A percentile compares a stretch with the other conserved stretches of the same genome.
Evolutionary conservation across 2,888 invertebrate species (phyloP).

Genomic region (Hymenopus coronatus): DNA sequence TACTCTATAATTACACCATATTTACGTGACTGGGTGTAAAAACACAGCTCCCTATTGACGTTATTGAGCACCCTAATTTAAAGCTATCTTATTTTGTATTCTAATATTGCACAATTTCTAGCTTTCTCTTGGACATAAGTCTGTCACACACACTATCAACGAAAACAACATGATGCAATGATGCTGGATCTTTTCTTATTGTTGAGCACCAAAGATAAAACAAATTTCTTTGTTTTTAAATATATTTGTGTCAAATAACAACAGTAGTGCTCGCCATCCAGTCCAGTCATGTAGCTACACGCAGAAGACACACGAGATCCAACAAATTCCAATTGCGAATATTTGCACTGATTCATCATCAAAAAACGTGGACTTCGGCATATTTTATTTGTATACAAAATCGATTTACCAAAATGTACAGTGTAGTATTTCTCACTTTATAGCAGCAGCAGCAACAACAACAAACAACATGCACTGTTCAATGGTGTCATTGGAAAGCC

Average conservation of each 20-base stretch:
- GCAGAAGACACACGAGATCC: conserved; percentile 7
- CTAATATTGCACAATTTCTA: conserved; percentile 37
- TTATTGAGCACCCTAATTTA: conserved; percentile 38
- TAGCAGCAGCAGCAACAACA: conserved; percentile 11
- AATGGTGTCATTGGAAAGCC: conserved; percentile 60
- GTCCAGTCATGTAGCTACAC: neutral
- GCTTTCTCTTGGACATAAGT: conserved; percentile 27
- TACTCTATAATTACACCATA: conserved; percentile 33
- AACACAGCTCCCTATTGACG: conserved; percentile 35
- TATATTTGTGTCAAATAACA: neutral
- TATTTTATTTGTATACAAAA: conserved; percentile 22
- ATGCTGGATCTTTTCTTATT: conserved; percentile 10
- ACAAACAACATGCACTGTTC: conserved; percentile 18
- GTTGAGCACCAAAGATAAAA: conserved; percentile 26
- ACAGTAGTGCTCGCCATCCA: neutral
- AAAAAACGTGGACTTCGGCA: conserved; percentile 19
- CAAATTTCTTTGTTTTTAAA: neutral
- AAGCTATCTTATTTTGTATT: conserved; percentile 35
- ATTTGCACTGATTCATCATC: conserved; percentile 4
- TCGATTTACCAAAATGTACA: conserved; percentile 14
- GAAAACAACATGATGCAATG: conserved; percentile 23
- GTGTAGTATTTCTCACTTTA: conserved; percentile 7
- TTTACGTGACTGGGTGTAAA: conserved; percentile 33
- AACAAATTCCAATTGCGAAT: neutral
- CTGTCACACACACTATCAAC: conserved; percentile 26